phyloP scores from a whole-genome alignment of 2,113 vertebrate species.

The Aix galericulata region DNA sequence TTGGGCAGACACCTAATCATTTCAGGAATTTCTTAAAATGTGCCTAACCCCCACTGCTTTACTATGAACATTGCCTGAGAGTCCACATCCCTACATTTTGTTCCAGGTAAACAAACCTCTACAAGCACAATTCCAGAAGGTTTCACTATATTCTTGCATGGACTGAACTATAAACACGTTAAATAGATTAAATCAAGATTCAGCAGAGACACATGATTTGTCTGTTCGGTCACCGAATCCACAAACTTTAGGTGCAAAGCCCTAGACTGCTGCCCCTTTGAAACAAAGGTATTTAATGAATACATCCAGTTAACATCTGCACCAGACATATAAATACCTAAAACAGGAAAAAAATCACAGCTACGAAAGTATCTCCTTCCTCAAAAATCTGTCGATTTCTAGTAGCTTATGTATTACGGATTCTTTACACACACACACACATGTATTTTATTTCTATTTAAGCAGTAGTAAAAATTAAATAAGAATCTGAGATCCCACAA shows the following conservation, averaged over 20 bases:
- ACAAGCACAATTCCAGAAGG: background rate
- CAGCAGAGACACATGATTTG: background rate
- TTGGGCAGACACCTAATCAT: background rate
- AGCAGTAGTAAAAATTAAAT: background rate
- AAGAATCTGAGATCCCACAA: background rate
- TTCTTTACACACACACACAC: background rate
- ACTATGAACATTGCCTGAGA: background rate
- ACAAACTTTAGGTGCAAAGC: background rate
- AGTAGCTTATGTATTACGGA: background rate
- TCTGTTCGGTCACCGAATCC: background rate
- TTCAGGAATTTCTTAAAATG: background rate
- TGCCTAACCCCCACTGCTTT: background rate
- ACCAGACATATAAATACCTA: background rate
- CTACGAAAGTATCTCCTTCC: background rate
- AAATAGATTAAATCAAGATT: background rate
- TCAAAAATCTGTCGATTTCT: background rate
- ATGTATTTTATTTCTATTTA: background rate
- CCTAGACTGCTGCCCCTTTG: background rate
- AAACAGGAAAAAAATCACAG: background rate
- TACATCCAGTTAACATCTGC: background rate
- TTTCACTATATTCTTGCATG: background rate
- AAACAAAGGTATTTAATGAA: background rate
- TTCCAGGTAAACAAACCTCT: background rate
- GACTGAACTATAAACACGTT: background rate
- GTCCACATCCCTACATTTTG: background rate